Base-by-base conservation (phyloP, 2,113 vertebrate genomes). In the Lasiurus cinereus region DNA sequence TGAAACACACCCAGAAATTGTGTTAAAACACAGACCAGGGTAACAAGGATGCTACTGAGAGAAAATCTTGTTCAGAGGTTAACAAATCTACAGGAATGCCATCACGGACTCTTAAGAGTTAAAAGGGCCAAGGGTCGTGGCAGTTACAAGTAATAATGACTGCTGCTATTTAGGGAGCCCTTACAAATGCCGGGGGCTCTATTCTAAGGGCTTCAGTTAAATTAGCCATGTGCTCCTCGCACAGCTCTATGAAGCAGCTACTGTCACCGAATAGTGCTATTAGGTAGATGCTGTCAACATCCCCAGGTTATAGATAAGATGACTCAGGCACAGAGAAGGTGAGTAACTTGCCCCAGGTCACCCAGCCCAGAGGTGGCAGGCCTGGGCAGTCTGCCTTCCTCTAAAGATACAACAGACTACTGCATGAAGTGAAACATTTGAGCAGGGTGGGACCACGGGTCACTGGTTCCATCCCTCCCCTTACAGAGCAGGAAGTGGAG, bases 1-100 rank as follows among this genome's bases (percentile, higher is more conserved):
- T 99, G 98, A 14, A 19, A 97, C 0, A 29, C 21, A 96, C 19
- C 22, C 18, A 1, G 82, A 77, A n/a, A 67, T 1, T 19, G 8
- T 6, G 22, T 97, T 39, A 97, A 91, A 10, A 46, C n/a, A 14
- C 8, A 4, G 83, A 24, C 24, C 70, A 19, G 66, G 0, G 4
- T 27, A 15, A 50, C 5, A 3, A 27, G 0, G 73, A 12, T 3
- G 13, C 43, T 3, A 52, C 1, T 0, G 48, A 24, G 33, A 39
- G 79, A 14, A 83, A 36, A 52, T 12, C 83, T 39, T 19, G 59
- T 67, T 66, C 11, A 0, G 83, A 10, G 66, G 12, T n/a, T 31
- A 36, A 33, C 6, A 24, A 27, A 74, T 9, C 27, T 0, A 48
- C 13, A 0, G 22, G 2, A 8, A 39, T 1, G 39, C 72, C 72